Evolutionary conservation across 1,140 invertebrate species (phyloP), one percentile per base, ranked within the genome.

Genomic region (Drosophila teissieri): DNA sequence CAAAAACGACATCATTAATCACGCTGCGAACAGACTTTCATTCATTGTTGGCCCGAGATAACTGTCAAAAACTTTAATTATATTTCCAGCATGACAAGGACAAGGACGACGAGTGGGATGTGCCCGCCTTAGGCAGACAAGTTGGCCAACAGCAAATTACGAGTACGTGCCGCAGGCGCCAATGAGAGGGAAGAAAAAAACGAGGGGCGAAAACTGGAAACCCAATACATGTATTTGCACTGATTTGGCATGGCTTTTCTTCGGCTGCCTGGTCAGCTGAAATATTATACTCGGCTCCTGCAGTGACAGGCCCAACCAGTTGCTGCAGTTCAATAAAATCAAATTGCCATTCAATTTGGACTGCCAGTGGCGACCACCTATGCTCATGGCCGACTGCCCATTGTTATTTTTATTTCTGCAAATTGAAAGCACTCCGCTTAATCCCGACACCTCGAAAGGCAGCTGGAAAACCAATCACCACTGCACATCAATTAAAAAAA

Each of bases 11-110:
- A 55, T 68, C 80, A 88, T 88, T 88, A 84, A 88, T 88, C 80
- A 89, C 67, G 34, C 51, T 12, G 48, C 34, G 37, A 45, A 69
- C 51, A 70, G 80, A 57, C 73, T 44, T 53, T 80, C 78, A 78
- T 65, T 89, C 85, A 80, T 78, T 89, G 84, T 80, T 89, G 57
- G 53, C 77, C 52, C 65, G 76, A 89, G 77, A 80, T 80, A 85
- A 80, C 80, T 89, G 85, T 89, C 84, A 84, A 89, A 89, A 89
- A 89, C 84, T 89, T 89, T 89, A 89, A 89, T 89, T 89, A 89
- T 84, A 89, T 89, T 90, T 89, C 78, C 84, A 90, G 60, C 77
- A 74, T 80, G 83, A 64, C 63, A 44, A 22, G 49, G 40, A 49
- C 44, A 24, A 24, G 24, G 31, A 31, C 7, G 22, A 60, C 53